Conservation (phyloP, 2,888 invertebrate species). For the Pheosia tremula region DNA sequence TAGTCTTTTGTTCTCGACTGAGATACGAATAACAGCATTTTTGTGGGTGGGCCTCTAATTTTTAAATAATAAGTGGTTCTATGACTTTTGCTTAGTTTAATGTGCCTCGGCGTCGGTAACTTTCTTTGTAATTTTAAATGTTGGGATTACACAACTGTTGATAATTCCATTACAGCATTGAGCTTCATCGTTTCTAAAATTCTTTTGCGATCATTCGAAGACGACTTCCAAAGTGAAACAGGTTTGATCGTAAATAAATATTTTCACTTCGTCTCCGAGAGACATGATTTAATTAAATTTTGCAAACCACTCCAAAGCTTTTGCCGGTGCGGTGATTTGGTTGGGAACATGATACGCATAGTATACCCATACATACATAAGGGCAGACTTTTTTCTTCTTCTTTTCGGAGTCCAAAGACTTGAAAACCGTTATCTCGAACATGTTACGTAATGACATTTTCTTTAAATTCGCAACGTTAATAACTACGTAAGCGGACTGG, state of each 20-base stretch:
- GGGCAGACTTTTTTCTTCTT: conserved; percentile 13
- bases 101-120: conserved; percentile 2
- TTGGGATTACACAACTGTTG: background rate
- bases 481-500: conserved; percentile 69
- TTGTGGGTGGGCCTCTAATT: conserved; percentile 25
- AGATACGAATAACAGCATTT: conserved; percentile 23
- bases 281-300: background rate
- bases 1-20: conserved; percentile 16
- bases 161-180: too few species aligned
- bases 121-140: conserved; percentile 3
- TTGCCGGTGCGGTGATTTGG: conserved; percentile 25
- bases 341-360: conserved; percentile 27
- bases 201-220: background rate
- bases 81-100: conserved; percentile 8
- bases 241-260: background rate
- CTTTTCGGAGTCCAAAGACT: conserved; percentile 17
- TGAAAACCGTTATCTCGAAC: conserved; percentile 41
- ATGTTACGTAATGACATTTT: conserved; percentile 75
- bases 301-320: conserved; percentile 8
- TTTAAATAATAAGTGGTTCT: conserved; percentile 18
- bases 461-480: conserved; percentile 80
- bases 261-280: background rate
- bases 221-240: background rate
- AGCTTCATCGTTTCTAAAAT: background rate
- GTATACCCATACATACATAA: conserved; percentile 1